Conservation (phyloP, 2,113 vertebrate species). For the Taxidea taxus region DNA sequence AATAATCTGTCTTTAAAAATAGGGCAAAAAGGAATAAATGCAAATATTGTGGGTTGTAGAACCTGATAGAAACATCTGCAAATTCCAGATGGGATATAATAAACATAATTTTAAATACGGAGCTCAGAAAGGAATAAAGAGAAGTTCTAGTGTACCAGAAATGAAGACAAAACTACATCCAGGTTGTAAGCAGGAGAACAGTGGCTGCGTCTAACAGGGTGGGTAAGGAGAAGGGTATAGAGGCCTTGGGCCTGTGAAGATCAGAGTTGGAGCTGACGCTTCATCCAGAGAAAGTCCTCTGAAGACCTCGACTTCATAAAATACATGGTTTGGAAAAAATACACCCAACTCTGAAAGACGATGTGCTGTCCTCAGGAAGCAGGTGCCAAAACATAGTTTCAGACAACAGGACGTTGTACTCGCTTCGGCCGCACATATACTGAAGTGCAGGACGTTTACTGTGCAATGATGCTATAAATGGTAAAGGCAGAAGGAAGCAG, state of each 20-base stretch:
- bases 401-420: too few relatives aligned
- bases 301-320: neutral
- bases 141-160: neutral
- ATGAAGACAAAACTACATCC: neutral
- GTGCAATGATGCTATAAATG: neutral
- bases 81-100: neutral
- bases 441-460: neutral
- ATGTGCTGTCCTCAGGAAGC: neutral
- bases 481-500: neutral
- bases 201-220: too few relatives aligned
- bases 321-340: neutral
- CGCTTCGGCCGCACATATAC: too few relatives aligned
- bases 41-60: neutral
- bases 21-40: neutral
- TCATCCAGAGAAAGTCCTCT: neutral
- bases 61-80: neutral
- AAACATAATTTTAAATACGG: neutral
- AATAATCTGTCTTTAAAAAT: neutral
- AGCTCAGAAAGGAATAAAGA: neutral
- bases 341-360: neutral
- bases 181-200: neutral
- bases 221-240: neutral
- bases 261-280: neutral
- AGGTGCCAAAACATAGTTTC: neutral
- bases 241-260: neutral